phyloP scores from a whole-genome alignment of 1,140 invertebrate species.

The Diachasmimorpha longicaudata region DNA sequence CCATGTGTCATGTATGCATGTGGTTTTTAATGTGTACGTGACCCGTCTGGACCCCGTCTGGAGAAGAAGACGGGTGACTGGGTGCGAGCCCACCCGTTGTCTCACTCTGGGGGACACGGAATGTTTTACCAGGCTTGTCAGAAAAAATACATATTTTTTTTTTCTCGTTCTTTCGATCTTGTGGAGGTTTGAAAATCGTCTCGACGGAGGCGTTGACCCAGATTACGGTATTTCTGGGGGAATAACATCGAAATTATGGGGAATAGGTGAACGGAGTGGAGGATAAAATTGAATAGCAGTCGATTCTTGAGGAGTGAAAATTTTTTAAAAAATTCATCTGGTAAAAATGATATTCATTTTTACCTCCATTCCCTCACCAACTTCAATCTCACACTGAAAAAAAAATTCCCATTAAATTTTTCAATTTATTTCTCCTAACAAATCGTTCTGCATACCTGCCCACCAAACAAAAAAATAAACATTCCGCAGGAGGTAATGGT shows the following conservation, averaged over 20 bases:
- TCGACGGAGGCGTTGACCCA: constrained; percentile 8
- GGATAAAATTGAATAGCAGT: too few species aligned
- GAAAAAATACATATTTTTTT: neutral
- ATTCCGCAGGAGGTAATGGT: neutral
- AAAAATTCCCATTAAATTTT: neutral
- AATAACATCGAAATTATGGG: neutral
- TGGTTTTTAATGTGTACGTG: constrained; percentile 38
- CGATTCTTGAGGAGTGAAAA: too few species aligned
- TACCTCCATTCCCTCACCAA: too few species aligned
- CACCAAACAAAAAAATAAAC: neutral
- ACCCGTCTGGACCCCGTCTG: constrained; percentile 40
- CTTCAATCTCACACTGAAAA: neutral
- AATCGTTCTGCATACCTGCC: neutral
- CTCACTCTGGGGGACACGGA: neutral
- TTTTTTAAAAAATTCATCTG: too few species aligned
- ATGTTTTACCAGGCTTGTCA: constrained; percentile 7
- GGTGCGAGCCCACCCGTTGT: constrained; percentile 9
- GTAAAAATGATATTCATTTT: too few species aligned
- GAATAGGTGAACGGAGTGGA: neutral
- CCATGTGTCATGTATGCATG: neutral
- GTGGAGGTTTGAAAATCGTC: neutral
- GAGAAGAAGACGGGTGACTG: neutral
- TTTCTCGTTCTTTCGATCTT: neutral
- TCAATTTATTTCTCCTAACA: neutral
- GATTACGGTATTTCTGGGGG: neutral